Base-by-base conservation (phyloP, 2,888 invertebrate species). In the Plagodis dolabraria region DNA sequence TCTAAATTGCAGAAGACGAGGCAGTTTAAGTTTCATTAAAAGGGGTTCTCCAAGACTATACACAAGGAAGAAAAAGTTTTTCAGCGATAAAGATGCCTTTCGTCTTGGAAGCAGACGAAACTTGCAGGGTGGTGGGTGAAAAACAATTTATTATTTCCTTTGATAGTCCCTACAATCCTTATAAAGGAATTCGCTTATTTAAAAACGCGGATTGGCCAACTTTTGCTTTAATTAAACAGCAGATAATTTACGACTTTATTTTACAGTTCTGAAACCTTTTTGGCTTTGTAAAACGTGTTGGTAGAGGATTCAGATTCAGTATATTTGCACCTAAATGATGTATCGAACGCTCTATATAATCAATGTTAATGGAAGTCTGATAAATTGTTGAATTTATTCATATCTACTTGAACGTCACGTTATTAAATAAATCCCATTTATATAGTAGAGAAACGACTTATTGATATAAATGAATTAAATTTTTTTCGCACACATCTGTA, bases 71-170 rank as follows among this genome's bases (percentile, higher is more conserved):
- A 87, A 90, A 89, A 89, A 89, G 83, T 90, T 89, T 78, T 77
- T 69, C 76, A 76, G 76, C 83, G 88, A 90, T 89, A 90, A 89
- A 87, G 88, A 86, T 86, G 85, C 82, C 85, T 85, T 86, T 83
- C 82, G 82, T 80, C 82, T 83, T 80, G 77, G 77, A 80, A 76
- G 76, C 79, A 78, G 81, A 79, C 80, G 74, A 79, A 86, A 86
- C 79, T 85, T 83, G 76, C 77, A 74, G 77, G 79, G 75, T 68
- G 77, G 76, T 70, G 78, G 81, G 81, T 72, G 76, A 74, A 77
- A 81, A 86, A 85, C 84, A 86, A 84, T 84, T 80, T 80, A 82
- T 83, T 85, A 81, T 81, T 82, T 77, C 77, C 81, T 82, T 82
- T 81, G 79, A 82, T 82, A 79, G 79, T 74, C 60, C 71, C 70